Base-by-base conservation (phyloP, 30 jellyfish, hydroid and myxozoan species). In the Pelagia noctiluca region DNA sequence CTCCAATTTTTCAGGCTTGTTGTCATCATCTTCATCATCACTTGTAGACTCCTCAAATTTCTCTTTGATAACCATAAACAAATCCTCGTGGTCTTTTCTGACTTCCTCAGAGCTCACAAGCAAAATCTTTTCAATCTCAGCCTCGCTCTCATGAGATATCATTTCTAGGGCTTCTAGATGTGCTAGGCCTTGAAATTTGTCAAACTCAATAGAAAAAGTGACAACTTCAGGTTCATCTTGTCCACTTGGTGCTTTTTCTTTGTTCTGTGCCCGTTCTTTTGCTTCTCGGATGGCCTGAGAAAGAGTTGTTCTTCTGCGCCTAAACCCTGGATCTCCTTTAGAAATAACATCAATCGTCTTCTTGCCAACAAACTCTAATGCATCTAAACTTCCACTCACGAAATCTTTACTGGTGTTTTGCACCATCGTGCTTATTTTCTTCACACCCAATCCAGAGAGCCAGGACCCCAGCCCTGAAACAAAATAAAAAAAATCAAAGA, bases 311-410 rank as follows among this genome's bases (percentile, higher is more conserved):
- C 89, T 66, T 49, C 63, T 78, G 54, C 75, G 54, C 11, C 98
- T 78, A 38, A 93, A 70, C n/a, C 97, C 98, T 29, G 98, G 98
- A 64, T 93, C 98, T 28, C 98, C 97, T 2, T 93, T 95, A 1
- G 98, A 76, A 23, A 93, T 54, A 12, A 91, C 95, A 62, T 87
- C 94, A 10, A 93, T 81, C 1, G 98, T 93, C 78, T 86, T 93
- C 84, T 93, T 93, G n/a, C 98, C 98, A 53, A 93, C 88, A 76
- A 86, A 93, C 73, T 93, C 98, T 60, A 93, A 79, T 0, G 98
- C 97, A 62, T 81, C 98, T n/a, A 93, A 85, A 3, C 98, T 78
- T 24, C 98, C 97, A 46, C 94, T 21, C 22, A 93, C 98, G 25
- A 87, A 75, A 0, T 93, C 97, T 54, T 76, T 83, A 2, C 98